A percentile compares a stretch with the other conserved stretches of the same genome.
phyloP scores from a whole-genome alignment of 1,140 invertebrate genomes.

The Drosophila varians region DNA sequence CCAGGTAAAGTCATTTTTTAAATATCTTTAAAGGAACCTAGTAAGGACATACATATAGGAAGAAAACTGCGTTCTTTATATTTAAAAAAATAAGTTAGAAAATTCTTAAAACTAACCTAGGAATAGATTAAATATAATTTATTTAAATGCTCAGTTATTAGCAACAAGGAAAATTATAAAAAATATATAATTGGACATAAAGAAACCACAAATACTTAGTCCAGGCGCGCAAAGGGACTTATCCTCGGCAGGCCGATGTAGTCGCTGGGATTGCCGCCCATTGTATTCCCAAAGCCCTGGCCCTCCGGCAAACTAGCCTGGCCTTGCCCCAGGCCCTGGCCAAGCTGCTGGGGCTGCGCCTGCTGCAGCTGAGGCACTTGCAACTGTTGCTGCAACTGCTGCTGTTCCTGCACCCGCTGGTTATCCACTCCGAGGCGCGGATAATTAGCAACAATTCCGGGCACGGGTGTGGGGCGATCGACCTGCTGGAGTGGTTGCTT shows the following conservation, averaged over 20 bases:
- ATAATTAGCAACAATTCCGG: slow-evolving; percentile 30
- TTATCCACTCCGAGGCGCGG: slow-evolving; percentile 12
- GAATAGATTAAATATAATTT: not conserved
- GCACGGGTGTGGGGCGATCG: slow-evolving; percentile 70
- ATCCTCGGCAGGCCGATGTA: not conserved
- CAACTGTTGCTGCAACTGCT: not conserved
- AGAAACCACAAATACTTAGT: not conserved
- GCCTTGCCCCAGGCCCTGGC: not conserved
- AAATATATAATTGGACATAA: slow-evolving; percentile 4
- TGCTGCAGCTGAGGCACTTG: not conserved
- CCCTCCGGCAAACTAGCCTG: not conserved
- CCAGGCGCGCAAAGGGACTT: not conserved
- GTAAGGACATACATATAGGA: not conserved
- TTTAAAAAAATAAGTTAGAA: not conserved
- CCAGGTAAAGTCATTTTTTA: not conserved
- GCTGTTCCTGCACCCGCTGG: not conserved
- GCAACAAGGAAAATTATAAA: not conserved
- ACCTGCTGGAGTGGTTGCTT: slow-evolving; percentile 66
- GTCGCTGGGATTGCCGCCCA: not conserved
- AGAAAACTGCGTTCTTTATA: not conserved
- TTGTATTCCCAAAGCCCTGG: not conserved
- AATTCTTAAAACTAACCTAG: not conserved
- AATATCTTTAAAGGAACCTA: not conserved
- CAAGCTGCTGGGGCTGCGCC: not conserved
- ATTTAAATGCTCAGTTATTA: slow-evolving; percentile 3